Evolutionary conservation across 2,888 invertebrate genomes (phyloP).

Genomic region (Crematogaster levior): DNA sequence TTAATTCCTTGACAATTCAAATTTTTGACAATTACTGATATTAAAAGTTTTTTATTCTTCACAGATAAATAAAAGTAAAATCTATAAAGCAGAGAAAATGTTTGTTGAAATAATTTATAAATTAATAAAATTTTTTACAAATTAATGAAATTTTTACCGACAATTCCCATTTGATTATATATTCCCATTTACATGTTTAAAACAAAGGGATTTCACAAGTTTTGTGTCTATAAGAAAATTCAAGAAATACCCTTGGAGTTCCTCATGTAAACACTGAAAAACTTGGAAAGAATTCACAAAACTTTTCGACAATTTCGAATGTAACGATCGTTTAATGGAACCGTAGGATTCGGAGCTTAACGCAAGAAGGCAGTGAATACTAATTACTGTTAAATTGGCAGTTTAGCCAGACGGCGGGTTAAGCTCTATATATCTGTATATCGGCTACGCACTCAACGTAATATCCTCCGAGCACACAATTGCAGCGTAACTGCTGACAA

Average conservation of each 20-base stretch:
- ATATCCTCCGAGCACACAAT: slow-evolving; percentile 47
- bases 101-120: background rate
- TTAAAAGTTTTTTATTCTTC: background rate
- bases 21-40: background rate
- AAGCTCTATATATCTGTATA: slow-evolving; percentile 46
- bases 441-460: slow-evolving; percentile 50
- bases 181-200: background rate
- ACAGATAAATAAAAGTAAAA: background rate
- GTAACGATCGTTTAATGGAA: slow-evolving; percentile 51
- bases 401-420: slow-evolving; percentile 43
- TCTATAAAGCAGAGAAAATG: background rate
- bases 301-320: slow-evolving; percentile 40
- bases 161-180: background rate
- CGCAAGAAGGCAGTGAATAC: slow-evolving; percentile 46
- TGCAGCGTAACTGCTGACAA: slow-evolving; percentile 42
- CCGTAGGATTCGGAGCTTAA: slow-evolving; percentile 33
- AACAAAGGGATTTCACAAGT: slow-evolving; percentile 3
- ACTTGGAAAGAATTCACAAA: background rate
- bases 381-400: slow-evolving; percentile 56
- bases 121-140: too few relatives aligned
- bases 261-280: slow-evolving; percentile 20
- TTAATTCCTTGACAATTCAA: background rate
- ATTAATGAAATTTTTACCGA: background rate
- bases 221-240: background rate
- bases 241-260: slow-evolving; percentile 6